phyloP scores from a whole-genome alignment of 2,797 vertebrate species.

The Cheirogaleus major region DNA sequence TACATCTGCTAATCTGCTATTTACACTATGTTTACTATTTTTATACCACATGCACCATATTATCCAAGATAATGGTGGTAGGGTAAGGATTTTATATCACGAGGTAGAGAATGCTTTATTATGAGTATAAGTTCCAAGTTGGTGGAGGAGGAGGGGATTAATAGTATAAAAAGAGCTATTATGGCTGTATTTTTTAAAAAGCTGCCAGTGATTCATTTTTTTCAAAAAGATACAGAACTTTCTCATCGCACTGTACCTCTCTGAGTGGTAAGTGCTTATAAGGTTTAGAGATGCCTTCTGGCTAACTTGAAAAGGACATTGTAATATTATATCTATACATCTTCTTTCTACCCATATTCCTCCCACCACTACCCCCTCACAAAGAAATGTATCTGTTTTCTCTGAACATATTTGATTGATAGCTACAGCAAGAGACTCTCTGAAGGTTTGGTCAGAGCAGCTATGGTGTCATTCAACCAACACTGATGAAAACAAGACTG shows the following conservation, averaged over 20 bases:
- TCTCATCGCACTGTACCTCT: background rate
- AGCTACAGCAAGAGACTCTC: background rate
- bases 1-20: background rate
- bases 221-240: background rate
- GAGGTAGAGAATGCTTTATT: background rate
- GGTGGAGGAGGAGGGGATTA: background rate
- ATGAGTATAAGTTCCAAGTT: background rate
- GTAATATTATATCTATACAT: background rate
- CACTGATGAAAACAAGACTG: background rate
- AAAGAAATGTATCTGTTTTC: background rate
- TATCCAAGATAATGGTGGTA: background rate
- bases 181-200: background rate
- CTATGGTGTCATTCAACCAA: background rate
- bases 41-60: background rate
- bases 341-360: background rate
- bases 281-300: constrained; percentile 29
- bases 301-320: constrained; percentile 5
- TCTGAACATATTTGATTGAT: background rate
- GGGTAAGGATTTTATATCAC: background rate
- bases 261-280: background rate
- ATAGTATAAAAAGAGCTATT: background rate
- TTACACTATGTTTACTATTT: background rate
- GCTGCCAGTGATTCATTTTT: background rate
- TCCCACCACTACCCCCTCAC: background rate
- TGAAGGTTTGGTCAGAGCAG: background rate